phyloP scores from a whole-genome alignment of 2,113 vertebrate genomes.

The Orientallactaga bullata region DNA sequence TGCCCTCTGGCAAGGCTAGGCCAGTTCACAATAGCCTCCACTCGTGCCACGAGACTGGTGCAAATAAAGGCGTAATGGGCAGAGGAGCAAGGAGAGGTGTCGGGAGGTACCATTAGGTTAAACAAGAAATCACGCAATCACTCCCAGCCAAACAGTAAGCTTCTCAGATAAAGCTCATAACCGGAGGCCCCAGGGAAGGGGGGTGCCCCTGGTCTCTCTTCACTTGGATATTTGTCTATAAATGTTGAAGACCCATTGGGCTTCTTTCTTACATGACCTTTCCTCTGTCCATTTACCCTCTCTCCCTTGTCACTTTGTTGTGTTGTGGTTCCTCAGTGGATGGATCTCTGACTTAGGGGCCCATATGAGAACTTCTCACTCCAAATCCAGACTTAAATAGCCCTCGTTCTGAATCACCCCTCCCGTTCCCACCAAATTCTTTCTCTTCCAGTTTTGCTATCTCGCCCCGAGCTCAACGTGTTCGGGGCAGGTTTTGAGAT shows the following conservation, averaged over 20 bases:
- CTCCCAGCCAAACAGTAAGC: not conserved
- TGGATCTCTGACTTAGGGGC: not conserved
- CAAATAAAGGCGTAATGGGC: not conserved
- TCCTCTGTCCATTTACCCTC: not conserved
- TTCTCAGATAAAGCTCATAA: not conserved
- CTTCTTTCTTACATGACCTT: not conserved
- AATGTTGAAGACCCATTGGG: not conserved
- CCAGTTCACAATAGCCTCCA: not conserved
- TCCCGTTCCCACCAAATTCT: not conserved
- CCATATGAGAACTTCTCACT: not conserved
- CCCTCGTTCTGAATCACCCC: not conserved
- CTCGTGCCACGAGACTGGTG: not conserved
- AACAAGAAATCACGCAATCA: not conserved
- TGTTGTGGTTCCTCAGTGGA: not conserved
- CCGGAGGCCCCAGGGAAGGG: not conserved
- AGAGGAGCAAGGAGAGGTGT: not conserved
- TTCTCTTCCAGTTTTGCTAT: not conserved
- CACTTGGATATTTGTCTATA: not conserved
- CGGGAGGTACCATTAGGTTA: not conserved
- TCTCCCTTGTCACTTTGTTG: not conserved
- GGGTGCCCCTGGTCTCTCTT: not conserved
- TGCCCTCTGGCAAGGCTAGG: not conserved
- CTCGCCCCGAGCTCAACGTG: not conserved
- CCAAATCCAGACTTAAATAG: not conserved
- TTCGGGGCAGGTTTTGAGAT: not conserved